Percentiles rank a stretch among this genome's conserved stretches.
Evolutionary conservation across 2,797 vertebrate species (phyloP).

Genomic region (Acanthis flammea): DNA sequence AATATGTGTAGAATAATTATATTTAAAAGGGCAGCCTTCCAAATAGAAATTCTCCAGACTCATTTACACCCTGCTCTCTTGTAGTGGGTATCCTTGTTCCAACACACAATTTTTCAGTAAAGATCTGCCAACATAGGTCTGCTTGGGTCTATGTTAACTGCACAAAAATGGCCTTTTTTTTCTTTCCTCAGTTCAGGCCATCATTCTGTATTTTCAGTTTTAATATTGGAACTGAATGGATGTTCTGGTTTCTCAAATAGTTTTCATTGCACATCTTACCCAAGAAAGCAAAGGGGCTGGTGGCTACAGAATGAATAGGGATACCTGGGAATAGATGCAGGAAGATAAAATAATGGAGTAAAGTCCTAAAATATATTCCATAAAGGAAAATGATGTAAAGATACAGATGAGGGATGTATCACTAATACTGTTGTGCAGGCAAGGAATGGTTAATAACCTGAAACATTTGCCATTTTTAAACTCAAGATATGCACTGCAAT

Average conservation of each 20-base stretch:
- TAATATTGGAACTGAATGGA: not conserved
- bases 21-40: not conserved
- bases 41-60: not conserved
- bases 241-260: not conserved
- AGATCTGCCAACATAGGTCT: not conserved
- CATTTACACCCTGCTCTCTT: not conserved
- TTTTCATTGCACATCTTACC: not conserved
- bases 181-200: not conserved
- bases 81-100: not conserved
- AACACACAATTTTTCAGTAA: not conserved
- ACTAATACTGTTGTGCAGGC: not conserved
- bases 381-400: not conserved
- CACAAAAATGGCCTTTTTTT: not conserved
- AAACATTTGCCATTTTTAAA: not conserved
- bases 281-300: not conserved
- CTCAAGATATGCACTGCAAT: not conserved
- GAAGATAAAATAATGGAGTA: not conserved
- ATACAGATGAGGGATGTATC: not conserved
- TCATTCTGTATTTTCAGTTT: rapidly evolving
- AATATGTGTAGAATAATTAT: not conserved
- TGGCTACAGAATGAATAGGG: not conserved
- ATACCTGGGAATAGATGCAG: not conserved
- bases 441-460: not conserved
- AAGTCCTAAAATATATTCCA: not conserved
- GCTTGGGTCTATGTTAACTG: not conserved